Base-by-base conservation (phyloP, 1,140 invertebrate species). In the Drosophila rhopaloa region DNA sequence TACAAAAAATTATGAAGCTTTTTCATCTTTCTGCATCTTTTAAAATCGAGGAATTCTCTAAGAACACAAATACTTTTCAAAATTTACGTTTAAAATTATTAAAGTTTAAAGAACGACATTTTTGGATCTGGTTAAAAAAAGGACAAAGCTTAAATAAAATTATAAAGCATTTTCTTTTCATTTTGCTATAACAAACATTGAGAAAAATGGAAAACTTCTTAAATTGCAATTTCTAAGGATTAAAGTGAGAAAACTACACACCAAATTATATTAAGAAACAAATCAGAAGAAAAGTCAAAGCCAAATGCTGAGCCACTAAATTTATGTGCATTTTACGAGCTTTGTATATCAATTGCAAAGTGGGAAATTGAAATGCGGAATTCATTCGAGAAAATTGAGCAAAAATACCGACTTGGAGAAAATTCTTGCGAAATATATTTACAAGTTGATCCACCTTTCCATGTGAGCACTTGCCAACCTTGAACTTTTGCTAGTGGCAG, bases 341-440 rank as follows among this genome's bases (percentile, higher is more conserved):
- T 76, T 77, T 74, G 81, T 80, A 50, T 77, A 66, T 70, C 62
- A 81, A 81, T 66, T 73, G 67, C 43, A 46, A 58, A 76, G 66
- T 38, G 50, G 38, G 16, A 54, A 79, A 65, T 76, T 67, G 50
- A 57, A 76, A 76, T 50, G 51, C 44, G 16, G 38, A 71, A 70
- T 70, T 56, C 67, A 29, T 37, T 70, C n/a, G 27, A 41, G 43
- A 38, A 38, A 38, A 55, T 68, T 47, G 48, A 24, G 51, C 29
- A 72, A 61, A 43, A 37, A 62, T 46, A 68, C 37, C 47, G 65
- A 66, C 38, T 47, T n/a, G 27, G 6, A 19, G n/a, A 60, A 51
- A 60, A 44, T 46, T 60, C 32, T 38, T 60, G 14, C 47, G 41
- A 53, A 63, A 72, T 37, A 10, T 51, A 27, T 70, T 24, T 41